phyloP scores from a whole-genome alignment of 2,888 invertebrate genomes.

The Pollenia labialis region DNA sequence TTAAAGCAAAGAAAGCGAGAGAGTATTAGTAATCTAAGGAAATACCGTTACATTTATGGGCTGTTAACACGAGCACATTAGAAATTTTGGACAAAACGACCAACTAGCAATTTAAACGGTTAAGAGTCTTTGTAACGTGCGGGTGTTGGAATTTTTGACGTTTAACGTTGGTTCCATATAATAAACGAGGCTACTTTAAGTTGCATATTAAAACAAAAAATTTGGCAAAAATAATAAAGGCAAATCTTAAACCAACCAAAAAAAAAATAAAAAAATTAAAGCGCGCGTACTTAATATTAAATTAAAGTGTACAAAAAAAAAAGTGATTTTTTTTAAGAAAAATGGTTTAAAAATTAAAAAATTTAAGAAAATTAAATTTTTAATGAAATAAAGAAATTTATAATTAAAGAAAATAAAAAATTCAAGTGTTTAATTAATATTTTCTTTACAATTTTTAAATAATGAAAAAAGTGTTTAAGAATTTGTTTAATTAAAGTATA shows the following conservation, averaged over 20 bases:
- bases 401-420: background rate
- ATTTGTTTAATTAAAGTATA: conserved; percentile 18
- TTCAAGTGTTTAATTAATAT: conserved; percentile 9
- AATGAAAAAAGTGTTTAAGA: conserved; percentile 19
- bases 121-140: conserved; percentile 82
- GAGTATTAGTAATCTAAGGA: conserved; percentile 46
- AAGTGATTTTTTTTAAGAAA: conserved; percentile 5
- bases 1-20: conserved; percentile 19
- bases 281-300: conserved; percentile 59
- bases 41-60: conserved; percentile 67
- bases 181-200: conserved; percentile 65
- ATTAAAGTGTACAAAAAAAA: conserved; percentile 6
- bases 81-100: conserved; percentile 34
- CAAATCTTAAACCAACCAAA: too few species aligned
- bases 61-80: conserved; percentile 35
- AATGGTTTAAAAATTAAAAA: background rate
- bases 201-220: conserved; percentile 46
- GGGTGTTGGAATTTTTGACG: conserved; percentile 79
- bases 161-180: conserved; percentile 60
- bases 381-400: conserved; percentile 25
- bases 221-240: conserved; percentile 33
- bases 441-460: background rate
- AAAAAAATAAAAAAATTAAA: conserved; percentile 49
- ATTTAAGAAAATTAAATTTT: background rate
- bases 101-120: conserved; percentile 79